These are phyloP conservation scores for Semaprochilodus insignis DNA, from an alignment of 2,797 vertebrate species.

Conservation along the genomic window DNA sequence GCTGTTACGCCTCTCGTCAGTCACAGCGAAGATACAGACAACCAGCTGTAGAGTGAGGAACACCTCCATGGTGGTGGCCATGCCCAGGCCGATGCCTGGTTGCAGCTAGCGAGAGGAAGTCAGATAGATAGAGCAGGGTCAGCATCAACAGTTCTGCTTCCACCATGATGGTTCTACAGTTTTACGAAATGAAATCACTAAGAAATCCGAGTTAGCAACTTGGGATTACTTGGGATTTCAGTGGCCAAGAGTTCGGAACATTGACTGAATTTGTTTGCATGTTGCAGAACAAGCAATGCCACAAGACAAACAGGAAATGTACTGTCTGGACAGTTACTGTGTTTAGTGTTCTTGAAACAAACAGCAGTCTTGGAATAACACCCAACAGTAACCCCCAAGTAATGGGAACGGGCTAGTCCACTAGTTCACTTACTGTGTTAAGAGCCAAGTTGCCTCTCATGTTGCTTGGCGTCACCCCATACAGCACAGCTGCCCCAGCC, in stretches of 20 bases:
- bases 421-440: conserved; percentile 83
- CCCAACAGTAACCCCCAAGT: no score
- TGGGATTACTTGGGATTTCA: background rate
- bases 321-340: background rate
- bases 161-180: background rate
- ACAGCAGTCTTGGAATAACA: background rate
- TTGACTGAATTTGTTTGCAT: background rate
- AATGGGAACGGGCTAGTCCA: background rate
- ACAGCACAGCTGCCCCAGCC: conserved; percentile 91
- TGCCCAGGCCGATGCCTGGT: conserved; percentile 88
- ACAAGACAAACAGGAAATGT: background rate
- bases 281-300: background rate
- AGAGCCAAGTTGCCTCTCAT: conserved; percentile 91
- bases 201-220: background rate
- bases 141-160: conserved; percentile 8
- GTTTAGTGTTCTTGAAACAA: background rate
- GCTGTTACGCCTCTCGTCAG: conserved; percentile 89
- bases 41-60: conserved; percentile 94
- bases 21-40: conserved; percentile 92
- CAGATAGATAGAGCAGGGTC: background rate
- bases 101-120: conserved; percentile 80
- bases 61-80: conserved; percentile 92
- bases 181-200: background rate
- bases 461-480: conserved; percentile 88
- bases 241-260: background rate